Evolutionary conservation across 2,888 invertebrate genomes (phyloP).

Genomic region (Willowsia nigromaculata): DNA sequence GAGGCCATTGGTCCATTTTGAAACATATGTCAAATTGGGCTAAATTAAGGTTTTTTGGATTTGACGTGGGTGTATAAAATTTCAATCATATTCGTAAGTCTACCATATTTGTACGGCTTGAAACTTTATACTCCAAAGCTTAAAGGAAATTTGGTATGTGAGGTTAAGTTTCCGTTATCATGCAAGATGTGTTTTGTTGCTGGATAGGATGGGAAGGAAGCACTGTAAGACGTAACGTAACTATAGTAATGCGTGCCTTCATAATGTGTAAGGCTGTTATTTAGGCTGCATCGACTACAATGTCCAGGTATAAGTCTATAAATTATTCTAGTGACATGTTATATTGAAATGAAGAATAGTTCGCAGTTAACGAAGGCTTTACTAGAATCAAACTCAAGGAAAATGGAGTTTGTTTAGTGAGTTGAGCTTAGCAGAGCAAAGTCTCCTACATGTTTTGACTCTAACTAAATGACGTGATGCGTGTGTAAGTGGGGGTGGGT

Average conservation of each 20-base stretch:
- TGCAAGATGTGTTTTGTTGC: constrained; percentile 44
- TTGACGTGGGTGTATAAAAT: neutral
- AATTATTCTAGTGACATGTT: neutral
- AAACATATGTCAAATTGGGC: too few species aligned
- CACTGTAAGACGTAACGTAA: neutral
- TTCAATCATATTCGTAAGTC: too few species aligned
- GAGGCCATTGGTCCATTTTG: too few species aligned
- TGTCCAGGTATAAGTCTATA: too few species aligned
- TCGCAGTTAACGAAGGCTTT: neutral
- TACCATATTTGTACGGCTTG: too few species aligned
- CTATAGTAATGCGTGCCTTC: too few species aligned
- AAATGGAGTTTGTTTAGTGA: constrained; percentile 32
- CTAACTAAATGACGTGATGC: neutral
- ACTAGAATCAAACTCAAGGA: constrained; percentile 9
- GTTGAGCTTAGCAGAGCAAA: neutral
- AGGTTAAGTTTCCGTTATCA: constrained; percentile 49
- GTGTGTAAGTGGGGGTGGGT: constrained; percentile 39
- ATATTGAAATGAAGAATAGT: neutral
- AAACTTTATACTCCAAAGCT: too few species aligned
- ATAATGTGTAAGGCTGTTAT: too few species aligned
- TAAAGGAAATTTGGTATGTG: neutral
- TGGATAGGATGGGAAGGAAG: constrained; percentile 58
- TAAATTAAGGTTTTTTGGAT: neutral
- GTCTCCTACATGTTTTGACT: neutral
- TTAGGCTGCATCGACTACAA: too few species aligned